These are phyloP conservation scores for Peromyscus polionotus DNA, from an alignment of 2,113 vertebrate species.

Conservation along the genomic window DNA sequence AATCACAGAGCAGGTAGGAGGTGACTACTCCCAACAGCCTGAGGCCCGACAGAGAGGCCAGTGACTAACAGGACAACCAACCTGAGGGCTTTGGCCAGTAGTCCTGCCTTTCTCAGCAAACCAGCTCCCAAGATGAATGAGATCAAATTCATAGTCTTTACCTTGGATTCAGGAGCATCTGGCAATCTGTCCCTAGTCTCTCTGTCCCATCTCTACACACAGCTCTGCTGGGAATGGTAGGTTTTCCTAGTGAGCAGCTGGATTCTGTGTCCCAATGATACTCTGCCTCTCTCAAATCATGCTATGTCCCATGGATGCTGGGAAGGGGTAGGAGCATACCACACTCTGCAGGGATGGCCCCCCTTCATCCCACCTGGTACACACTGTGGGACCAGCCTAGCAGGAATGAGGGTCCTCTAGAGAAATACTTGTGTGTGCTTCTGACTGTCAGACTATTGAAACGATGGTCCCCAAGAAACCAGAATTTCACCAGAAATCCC, in stretches of 20 bases:
- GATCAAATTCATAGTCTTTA: background rate
- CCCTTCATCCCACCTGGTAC: accelerated
- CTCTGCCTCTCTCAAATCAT: background rate
- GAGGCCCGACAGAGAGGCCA: background rate
- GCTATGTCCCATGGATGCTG: background rate
- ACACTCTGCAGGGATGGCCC: background rate
- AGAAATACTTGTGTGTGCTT: background rate
- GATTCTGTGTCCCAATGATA: background rate
- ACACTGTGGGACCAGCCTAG: background rate
- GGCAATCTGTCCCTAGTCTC: background rate
- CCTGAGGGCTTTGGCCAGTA: background rate
- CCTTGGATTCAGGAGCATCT: background rate
- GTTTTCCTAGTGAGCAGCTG: background rate
- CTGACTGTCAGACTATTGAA: background rate
- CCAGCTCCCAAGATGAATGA: background rate
- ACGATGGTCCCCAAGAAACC: background rate
- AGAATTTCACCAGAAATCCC: background rate
- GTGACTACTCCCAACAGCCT: accelerated
- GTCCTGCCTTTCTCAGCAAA: background rate
- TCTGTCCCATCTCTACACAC: background rate
- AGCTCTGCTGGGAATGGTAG: background rate
- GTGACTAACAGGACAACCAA: accelerated
- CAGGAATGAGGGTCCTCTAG: background rate
- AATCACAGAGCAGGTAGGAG: background rate
- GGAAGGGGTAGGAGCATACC: accelerated